Evolutionary conservation across 1,140 invertebrate genomes (phyloP).

Genomic region (Drosophila funebris): DNA sequence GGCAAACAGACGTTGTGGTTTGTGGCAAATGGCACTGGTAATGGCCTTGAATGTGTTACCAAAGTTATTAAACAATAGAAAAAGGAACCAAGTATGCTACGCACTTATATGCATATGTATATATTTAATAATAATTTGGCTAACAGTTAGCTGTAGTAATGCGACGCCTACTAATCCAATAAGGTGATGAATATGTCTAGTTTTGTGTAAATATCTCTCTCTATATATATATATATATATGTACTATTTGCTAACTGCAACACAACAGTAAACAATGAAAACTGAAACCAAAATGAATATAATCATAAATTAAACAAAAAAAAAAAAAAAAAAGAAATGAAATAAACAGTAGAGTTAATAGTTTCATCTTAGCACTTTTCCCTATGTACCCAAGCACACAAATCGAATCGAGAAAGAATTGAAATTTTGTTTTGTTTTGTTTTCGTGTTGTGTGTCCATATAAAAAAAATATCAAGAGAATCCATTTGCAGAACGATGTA

Average conservation of each 20-base stretch:
- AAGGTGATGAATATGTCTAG: conserved; percentile 71
- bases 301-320: too few species aligned
- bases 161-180: conserved; percentile 56
- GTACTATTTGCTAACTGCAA: conserved; percentile 34
- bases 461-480: conserved; percentile 79
- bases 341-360: too few species aligned
- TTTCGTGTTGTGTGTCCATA: conserved; percentile 64
- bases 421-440: conserved; percentile 49
- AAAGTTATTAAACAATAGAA: too few species aligned
- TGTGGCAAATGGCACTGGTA: conserved; percentile 58
- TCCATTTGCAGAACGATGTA: conserved; percentile 84
- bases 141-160: conserved; percentile 45
- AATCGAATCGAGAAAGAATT: conserved; percentile 2
- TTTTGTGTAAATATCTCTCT: conserved; percentile 34
- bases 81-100: neutral
- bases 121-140: too few species aligned
- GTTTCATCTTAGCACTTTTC: neutral
- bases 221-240: neutral
- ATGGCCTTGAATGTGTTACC: conserved; percentile 59
- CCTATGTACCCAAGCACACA: neutral
- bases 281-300: neutral
- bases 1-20: conserved; percentile 50
- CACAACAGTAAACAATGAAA: conserved; percentile 40
- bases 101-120: conserved; percentile 17
- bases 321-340: too few species aligned